These are phyloP conservation scores for Montifringilla adamsi DNA, from an alignment of 2,113 vertebrate genomes.

Conservation along the genomic window DNA sequence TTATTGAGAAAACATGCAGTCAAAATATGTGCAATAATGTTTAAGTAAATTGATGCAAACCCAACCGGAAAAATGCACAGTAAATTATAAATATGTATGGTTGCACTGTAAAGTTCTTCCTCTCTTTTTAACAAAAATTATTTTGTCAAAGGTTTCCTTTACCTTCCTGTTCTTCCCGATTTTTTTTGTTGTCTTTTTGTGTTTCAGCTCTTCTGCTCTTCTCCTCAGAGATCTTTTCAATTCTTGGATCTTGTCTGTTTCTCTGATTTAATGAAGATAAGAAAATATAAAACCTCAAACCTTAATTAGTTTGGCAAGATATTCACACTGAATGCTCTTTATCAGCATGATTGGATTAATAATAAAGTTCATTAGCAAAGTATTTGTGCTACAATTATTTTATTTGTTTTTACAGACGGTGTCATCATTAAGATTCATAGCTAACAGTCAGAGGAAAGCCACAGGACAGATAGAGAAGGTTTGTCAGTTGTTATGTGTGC, in stretches of 20 bases:
- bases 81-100: background rate
- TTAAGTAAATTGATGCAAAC: background rate
- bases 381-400: background rate
- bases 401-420: background rate
- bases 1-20: background rate
- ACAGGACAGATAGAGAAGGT: background rate
- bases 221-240: background rate
- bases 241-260: background rate
- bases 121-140: background rate
- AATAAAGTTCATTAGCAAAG: slow-evolving; percentile 17
- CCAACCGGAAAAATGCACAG: background rate
- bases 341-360: slow-evolving; percentile 16
- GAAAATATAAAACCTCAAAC: slow-evolving; percentile 8
- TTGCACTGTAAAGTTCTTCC: background rate
- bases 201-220: background rate
- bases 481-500: background rate
- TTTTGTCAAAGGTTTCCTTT: background rate
- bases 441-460: background rate
- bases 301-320: slow-evolving; percentile 23
- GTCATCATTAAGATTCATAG: background rate
- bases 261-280: slow-evolving; percentile 28
- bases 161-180: background rate
- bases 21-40: background rate
- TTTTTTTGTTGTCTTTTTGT: background rate
- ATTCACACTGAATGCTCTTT: slow-evolving; percentile 21